These are phyloP conservation scores for Amitus sp. DNA, from an alignment of 2,888 invertebrate genomes.

Conservation along the genomic window DNA sequence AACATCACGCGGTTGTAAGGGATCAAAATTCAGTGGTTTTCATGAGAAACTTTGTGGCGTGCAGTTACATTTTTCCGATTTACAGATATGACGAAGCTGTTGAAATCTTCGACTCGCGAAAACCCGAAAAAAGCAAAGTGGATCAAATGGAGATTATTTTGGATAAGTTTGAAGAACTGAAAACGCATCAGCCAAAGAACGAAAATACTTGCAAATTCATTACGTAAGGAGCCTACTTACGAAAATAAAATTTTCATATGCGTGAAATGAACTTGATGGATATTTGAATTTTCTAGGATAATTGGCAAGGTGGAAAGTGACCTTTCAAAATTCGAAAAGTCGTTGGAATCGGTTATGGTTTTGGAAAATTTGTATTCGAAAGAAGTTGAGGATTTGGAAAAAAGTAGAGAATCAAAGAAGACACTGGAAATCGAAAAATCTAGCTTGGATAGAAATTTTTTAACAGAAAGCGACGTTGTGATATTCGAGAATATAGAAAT, in stretches of 20 bases:
- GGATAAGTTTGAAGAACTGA: not conserved
- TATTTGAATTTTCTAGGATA: constrained; percentile 17
- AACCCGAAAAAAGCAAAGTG: not conserved
- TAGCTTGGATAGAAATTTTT: not conserved
- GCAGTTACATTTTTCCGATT: not conserved
- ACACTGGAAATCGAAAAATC: not conserved
- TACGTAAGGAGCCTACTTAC: too few relatives aligned
- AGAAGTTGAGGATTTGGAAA: not conserved
- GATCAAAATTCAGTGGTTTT: not conserved
- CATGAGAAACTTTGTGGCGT: too few relatives aligned
- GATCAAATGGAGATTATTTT: not conserved
- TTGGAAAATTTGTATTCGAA: not conserved
- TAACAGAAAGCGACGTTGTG: constrained; percentile 25
- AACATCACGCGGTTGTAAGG: too few relatives aligned
- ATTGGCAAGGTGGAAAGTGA: constrained; percentile 5
- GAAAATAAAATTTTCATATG: too few relatives aligned
- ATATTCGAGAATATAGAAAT: constrained; percentile 52
- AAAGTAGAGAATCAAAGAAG: too few relatives aligned
- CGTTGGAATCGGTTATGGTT: not conserved
- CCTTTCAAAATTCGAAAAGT: constrained; percentile 5
- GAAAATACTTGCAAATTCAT: too few relatives aligned
- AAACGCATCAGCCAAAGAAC: not conserved
- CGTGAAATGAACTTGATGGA: too few relatives aligned
- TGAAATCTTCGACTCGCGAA: not conserved
- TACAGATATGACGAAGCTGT: constrained; percentile 9